Evolutionary conservation across 2,888 invertebrate species (phyloP).

Genomic region (Acanthosoma haemorrhoidale): DNA sequence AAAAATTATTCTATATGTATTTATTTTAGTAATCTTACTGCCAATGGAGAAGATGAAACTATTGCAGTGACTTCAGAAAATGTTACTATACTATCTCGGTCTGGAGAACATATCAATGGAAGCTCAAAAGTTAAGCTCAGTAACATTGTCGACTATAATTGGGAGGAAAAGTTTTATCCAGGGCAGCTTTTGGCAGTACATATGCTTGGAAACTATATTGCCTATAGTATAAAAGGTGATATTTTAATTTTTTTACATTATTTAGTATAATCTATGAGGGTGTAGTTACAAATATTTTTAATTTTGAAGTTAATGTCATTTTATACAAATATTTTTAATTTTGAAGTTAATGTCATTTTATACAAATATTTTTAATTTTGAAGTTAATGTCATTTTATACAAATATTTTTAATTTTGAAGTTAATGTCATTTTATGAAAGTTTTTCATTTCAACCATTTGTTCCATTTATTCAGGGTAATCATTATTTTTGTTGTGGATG

Average conservation of each 20-base stretch:
- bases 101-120: slow-evolving; percentile 70
- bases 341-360: background rate
- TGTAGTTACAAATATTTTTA: background rate
- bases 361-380: background rate
- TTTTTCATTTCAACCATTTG: too few relatives aligned
- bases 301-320: background rate
- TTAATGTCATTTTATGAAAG: too few relatives aligned
- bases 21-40: slow-evolving; percentile 15
- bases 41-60: slow-evolving; percentile 30
- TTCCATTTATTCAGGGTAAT: too few relatives aligned
- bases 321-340: background rate
- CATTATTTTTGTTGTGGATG: too few relatives aligned
- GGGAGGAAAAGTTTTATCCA: slow-evolving; percentile 82
- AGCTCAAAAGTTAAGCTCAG: slow-evolving; percentile 86
- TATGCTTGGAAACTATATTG: slow-evolving; percentile 75
- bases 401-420: too few relatives aligned
- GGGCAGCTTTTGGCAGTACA: slow-evolving; percentile 87
- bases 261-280: too few relatives aligned
- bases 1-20: background rate
- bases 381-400: too few relatives aligned
- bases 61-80: slow-evolving; percentile 43
- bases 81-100: slow-evolving; percentile 64
- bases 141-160: slow-evolving; percentile 85
- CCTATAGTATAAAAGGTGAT: slow-evolving; percentile 85
- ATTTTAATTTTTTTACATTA: background rate